Base-by-base conservation (phyloP, 2,113 vertebrate species). In the Scomber colias region DNA sequence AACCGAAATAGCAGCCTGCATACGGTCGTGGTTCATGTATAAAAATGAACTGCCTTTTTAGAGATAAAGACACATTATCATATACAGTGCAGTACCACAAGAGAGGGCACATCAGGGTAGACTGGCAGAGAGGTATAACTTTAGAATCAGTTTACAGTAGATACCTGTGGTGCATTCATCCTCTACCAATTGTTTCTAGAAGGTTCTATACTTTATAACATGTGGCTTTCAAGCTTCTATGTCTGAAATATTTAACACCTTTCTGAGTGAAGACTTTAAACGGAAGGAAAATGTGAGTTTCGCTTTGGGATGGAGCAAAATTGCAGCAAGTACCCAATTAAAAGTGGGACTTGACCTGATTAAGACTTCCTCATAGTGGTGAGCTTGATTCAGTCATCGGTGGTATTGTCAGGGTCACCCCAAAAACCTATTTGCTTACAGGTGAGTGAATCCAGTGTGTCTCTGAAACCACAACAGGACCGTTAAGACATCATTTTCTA, bases 1-100 rank as follows among this genome's bases (percentile, higher is more conserved):
- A 11, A 53, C 30, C 68, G 44, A 81, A 72, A 83, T 55, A 75
- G 72, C 74, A 69, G 75, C 56, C 56, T 59, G 74, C 40, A 57
- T 21, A 68, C 13, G 13, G 54, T 59, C 57, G 17, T 7, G 5
- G 44, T 66, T 80, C 67, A 14, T 67, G 40, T 77, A 16, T 40
- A 74, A 31, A 27, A 75, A 44, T 31, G 55, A 77, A 31, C 16
- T 54, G 44, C 56, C 70, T 72, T 77, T 77, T 70, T 50, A 71
- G 4, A 71, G 77, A 73, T 54, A 77, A 73, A 77, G 69, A 40
- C 44, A 48, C 51, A 54, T 17, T 53, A 71, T 17, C 40, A n/a
- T 24, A n/a, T 69, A 60, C 11, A 70, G 27, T 3, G 11, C 6
- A 31, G 21, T 27, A 71, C 7, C 19, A 71, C 46, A 66, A 50